A percentile compares a stretch with the other conserved stretches of the same genome.
These are phyloP conservation scores for Rhynchonycteris naso DNA, from an alignment of 2,797 vertebrate genomes.

Conservation along the genomic window DNA sequence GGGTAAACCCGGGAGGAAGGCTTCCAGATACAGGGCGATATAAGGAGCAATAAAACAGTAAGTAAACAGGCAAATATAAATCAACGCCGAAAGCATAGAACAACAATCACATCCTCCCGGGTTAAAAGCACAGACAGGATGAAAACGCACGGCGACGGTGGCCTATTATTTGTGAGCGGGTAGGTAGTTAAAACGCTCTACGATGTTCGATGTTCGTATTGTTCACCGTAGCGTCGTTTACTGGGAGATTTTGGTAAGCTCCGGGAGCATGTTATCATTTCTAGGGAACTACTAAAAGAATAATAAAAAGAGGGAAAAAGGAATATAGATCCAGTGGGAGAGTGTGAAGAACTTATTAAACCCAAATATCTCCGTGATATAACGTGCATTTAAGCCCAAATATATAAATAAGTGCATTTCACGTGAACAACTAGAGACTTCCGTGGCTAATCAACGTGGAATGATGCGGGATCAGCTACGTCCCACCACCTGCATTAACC, in stretches of 20 bases:
- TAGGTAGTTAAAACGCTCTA: not conserved
- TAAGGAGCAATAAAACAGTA: not conserved
- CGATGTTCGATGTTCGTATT: not conserved
- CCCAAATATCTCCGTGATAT: not conserved
- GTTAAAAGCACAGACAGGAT: not conserved
- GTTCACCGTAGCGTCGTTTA: conserved; percentile 13
- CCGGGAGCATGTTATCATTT: not conserved
- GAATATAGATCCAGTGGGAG: not conserved
- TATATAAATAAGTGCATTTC: too few relatives aligned
- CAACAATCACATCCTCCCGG: not conserved
- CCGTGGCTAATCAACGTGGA: not conserved
- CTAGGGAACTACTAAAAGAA: not conserved
- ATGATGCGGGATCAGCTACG: too few relatives aligned
- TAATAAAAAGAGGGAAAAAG: not conserved
- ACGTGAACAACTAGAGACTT: not conserved
- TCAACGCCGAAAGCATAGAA: fast-evolving
- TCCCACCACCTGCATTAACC: not conserved
- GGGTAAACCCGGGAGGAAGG: not conserved
- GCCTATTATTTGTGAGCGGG: not conserved
- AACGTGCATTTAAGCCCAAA: not conserved
- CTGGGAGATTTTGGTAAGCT: not conserved
- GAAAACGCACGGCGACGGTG: fast-evolving
- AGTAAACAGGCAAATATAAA: fast-evolving
- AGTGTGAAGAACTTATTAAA: not conserved
- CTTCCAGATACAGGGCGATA: not conserved